Evolutionary conservation across 2,888 invertebrate species (phyloP).

Genomic region (Ennomos erosarius): DNA sequence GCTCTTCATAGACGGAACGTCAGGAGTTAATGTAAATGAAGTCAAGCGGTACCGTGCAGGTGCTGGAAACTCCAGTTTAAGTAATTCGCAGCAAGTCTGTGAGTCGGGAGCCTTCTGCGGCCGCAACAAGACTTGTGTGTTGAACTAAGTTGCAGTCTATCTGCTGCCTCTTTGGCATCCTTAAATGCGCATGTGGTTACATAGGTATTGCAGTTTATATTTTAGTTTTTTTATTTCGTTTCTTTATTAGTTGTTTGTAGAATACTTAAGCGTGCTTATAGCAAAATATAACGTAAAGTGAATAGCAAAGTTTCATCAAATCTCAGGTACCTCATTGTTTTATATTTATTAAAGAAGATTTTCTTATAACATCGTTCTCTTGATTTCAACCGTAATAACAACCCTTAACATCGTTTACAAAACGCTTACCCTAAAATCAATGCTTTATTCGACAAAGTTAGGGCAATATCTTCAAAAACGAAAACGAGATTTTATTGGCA

Average conservation of each 20-base stretch:
- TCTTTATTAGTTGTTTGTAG: too few species aligned
- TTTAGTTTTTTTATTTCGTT: neutral
- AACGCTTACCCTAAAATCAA: constrained; percentile 6
- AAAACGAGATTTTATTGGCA: constrained; percentile 10
- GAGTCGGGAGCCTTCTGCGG: constrained; percentile 21
- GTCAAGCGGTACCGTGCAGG: constrained; percentile 52
- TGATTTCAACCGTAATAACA: constrained; percentile 1
- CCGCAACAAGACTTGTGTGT: constrained; percentile 27
- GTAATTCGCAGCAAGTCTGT: constrained; percentile 29
- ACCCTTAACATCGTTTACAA: neutral
- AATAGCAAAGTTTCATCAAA: too few species aligned
- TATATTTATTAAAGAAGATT: neutral
- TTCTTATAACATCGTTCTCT: constrained; percentile 4
- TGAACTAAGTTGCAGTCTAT: constrained; percentile 27
- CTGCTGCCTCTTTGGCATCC: constrained; percentile 16
- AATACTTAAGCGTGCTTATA: too few species aligned
- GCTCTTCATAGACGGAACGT: constrained; percentile 32
- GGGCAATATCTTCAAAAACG: constrained; percentile 10
- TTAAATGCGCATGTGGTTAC: constrained; percentile 19
- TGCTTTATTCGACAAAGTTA: constrained; percentile 14
- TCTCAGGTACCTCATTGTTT: constrained; percentile 1
- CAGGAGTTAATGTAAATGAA: constrained; percentile 62
- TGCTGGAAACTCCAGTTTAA: constrained; percentile 41
- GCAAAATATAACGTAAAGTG: too few species aligned
- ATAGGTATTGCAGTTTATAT: neutral